Conservation (phyloP, 2,113 vertebrate genomes). For the Cryptomyrus ogoouensis region DNA sequence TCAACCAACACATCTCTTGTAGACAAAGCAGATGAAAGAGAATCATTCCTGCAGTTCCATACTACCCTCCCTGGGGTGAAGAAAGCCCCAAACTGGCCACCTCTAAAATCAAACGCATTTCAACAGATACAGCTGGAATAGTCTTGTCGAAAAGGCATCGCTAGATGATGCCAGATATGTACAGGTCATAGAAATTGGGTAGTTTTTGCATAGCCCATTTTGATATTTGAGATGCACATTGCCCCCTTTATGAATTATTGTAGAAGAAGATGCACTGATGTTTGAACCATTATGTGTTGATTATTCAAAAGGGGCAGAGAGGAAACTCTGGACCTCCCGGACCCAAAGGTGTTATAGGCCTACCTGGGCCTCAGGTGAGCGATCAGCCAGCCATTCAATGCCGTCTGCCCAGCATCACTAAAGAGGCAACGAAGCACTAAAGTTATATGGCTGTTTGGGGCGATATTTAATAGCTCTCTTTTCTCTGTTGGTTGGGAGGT, state of each 20-base stretch:
- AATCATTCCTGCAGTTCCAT: neutral
- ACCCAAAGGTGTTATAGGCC: conserved; percentile 4
- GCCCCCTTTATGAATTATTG: neutral
- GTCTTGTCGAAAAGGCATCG: neutral
- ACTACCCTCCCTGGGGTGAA: neutral
- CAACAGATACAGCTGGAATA: neutral
- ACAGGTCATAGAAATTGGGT: neutral
- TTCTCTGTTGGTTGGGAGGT: neutral
- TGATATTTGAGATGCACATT: neutral
- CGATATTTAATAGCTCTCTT: neutral
- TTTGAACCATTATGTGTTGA: neutral
- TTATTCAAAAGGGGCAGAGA: conserved; percentile 20
- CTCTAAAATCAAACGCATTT: neutral
- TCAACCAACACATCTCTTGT: neutral
- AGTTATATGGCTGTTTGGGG: neutral
- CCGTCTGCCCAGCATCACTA: neutral
- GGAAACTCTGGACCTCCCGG: conserved; percentile 21
- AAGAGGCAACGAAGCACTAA: neutral
- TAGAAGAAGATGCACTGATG: neutral
- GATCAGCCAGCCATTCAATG: neutral
- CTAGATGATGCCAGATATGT: neutral
- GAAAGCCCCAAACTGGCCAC: neutral
- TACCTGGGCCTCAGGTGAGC: conserved; percentile 40
- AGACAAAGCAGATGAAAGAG: neutral
- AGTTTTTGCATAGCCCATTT: neutral